phyloP scores from a whole-genome alignment of 2,888 invertebrate genomes.

The Suillia variegata region DNA sequence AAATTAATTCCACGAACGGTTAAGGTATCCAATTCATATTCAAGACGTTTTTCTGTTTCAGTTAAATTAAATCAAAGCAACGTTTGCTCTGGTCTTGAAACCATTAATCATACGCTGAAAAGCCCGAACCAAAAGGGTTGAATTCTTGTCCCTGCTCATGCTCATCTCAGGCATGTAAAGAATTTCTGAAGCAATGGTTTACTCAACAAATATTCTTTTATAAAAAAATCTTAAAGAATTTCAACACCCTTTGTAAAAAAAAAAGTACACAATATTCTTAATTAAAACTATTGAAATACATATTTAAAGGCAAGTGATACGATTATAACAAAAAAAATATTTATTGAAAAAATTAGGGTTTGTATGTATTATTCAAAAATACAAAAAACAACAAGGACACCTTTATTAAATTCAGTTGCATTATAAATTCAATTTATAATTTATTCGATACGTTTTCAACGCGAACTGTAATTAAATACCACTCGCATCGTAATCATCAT shows the following conservation, averaged over 20 bases:
- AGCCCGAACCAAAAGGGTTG: neutral
- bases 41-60: no score
- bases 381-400: no score
- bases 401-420: neutral
- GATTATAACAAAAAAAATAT: no score
- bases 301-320: neutral
- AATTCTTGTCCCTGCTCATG: no score
- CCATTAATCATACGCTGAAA: constrained; percentile 14
- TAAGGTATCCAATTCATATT: no score
- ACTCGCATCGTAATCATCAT: constrained; percentile 18
- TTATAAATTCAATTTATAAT: constrained; percentile 3
- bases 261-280: neutral
- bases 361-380: no score
- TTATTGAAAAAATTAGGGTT: no score
- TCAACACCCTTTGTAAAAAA: neutral
- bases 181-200: no score
- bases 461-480: constrained; percentile 18
- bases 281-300: neutral
- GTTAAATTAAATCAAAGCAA: no score
- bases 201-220: no score
- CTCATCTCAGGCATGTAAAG: no score
- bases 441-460: constrained; percentile 9
- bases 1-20: constrained; percentile 26
- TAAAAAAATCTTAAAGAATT: no score
- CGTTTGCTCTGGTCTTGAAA: neutral